Base-by-base conservation (phyloP, 2,888 invertebrate genomes). In the Deilephila porcellus region DNA sequence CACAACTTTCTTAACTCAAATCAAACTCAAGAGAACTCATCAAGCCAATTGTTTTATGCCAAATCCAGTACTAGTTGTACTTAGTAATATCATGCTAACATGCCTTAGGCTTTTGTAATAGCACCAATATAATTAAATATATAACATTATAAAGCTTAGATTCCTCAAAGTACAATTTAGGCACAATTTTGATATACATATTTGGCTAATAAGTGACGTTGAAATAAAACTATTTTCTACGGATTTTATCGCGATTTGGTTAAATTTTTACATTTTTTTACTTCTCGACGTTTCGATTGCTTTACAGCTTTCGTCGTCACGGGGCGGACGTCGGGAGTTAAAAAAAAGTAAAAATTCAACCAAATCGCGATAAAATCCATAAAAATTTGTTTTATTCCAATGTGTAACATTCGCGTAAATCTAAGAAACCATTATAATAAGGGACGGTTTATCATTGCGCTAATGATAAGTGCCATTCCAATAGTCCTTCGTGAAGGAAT, bases 11-110 rank as follows among this genome's bases (percentile, higher is more conserved):
- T 60, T 37, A 63, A 63, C 52, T 81, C 81, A 83, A 82, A 83
- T 78, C 82, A 78, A 80, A 82, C 78, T 81, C 81, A 83, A 80
- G 81, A 83, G 74, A 73, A 73, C 63, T 76, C 80, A 76, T 74
- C 74, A 85, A 87, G 83, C 84, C 82, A 83, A 82, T 83, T 80
- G 75, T 59, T 73, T 32, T 67, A 64, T 73, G 64, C 59, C 81
- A 78, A 76, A 75, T 80, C 74, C 81, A 79, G 82, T 80, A 82
- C 78, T 77, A 76, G 72, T 70, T 75, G 80, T 82, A 80, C 81
- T 76, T n/a, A 29, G 75, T 76, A 77, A 77, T 80, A 75, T 73
- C 74, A 78, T 77, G 77, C 72, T 74, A 73, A 71, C 79, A 77
- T 82, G 77, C 84, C 76, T 76, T 75, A 53, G 75, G 70, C 70